A percentile compares a stretch with the other conserved stretches of the same genome.
These are phyloP conservation scores for Castor canadensis DNA, from an alignment of 2,113 vertebrate genomes.

Conservation along the genomic window DNA sequence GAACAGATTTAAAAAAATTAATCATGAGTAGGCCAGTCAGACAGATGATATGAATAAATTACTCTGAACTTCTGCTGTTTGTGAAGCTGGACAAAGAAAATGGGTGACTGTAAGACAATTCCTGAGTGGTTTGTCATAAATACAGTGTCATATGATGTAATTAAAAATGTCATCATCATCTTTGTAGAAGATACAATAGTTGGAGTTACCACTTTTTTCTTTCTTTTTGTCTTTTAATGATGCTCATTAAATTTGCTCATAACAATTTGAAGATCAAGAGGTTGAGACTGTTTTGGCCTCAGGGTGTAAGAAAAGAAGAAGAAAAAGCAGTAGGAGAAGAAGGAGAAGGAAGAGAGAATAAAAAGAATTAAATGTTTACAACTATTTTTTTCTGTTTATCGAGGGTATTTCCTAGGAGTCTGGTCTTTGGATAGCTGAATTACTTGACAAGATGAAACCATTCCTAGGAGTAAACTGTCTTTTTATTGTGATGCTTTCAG, in stretches of 20 bases:
- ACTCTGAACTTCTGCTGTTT: not conserved
- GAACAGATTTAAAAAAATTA: not conserved
- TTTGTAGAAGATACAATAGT: not conserved
- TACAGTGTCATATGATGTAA: not conserved
- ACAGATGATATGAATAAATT: not conserved
- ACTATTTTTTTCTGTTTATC: not conserved
- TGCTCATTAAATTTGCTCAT: not conserved
- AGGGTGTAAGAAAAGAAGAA: no score
- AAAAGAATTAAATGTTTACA: not conserved
- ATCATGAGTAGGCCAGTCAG: not conserved
- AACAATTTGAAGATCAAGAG: not conserved
- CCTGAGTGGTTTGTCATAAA: not conserved
- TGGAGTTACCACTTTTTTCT: not conserved
- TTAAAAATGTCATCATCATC: not conserved
- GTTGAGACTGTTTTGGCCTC: not conserved
- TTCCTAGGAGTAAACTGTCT: not conserved
- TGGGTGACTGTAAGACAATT: not conserved
- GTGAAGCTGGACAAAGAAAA: not conserved
- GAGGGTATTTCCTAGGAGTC: not conserved
- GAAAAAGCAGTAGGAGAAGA: not conserved
- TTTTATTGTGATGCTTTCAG: not conserved
- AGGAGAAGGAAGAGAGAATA: not conserved
- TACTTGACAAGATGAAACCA: not conserved
- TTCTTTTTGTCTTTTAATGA: not conserved
- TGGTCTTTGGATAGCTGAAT: constrained; percentile 18